Evolutionary conservation across 2,888 invertebrate genomes (phyloP).

Genomic region (Homarus gammarus): DNA sequence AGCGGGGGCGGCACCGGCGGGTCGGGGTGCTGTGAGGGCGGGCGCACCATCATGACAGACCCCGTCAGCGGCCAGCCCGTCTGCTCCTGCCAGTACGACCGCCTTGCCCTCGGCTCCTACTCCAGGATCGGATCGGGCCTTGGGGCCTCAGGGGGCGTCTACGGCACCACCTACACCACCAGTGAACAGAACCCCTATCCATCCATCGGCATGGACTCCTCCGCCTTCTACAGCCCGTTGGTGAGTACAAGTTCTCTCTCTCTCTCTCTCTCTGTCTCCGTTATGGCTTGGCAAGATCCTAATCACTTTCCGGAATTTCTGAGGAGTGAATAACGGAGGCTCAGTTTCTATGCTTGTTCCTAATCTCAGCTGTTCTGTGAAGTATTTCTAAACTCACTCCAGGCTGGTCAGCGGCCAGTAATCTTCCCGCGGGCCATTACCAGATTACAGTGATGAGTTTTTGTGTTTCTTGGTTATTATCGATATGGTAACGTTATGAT

Average conservation of each 20-base stretch:
- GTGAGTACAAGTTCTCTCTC: constrained; percentile 53
- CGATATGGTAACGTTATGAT: too few relatives aligned
- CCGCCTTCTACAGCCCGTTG: constrained; percentile 84
- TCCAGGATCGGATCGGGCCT: constrained; percentile 83
- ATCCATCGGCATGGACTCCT: constrained; percentile 94
- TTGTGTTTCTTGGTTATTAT: too few relatives aligned
- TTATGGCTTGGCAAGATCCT: not conserved
- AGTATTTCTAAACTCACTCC: too few relatives aligned
- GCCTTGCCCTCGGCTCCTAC: constrained; percentile 88
- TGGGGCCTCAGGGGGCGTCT: constrained; percentile 80
- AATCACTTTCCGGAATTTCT: too few relatives aligned
- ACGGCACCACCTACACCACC: constrained; percentile 90
- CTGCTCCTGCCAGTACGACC: constrained; percentile 95
- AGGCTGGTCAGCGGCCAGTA: too few relatives aligned
- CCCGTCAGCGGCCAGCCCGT: constrained; percentile 95
- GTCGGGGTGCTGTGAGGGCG: constrained; percentile 90
- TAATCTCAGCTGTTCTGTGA: too few relatives aligned
- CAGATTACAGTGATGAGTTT: too few relatives aligned
- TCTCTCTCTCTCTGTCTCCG: constrained; percentile 13
- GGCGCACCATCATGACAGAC: constrained; percentile 94
- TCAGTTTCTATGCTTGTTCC: too few relatives aligned
- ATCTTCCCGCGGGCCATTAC: too few relatives aligned
- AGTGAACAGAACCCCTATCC: constrained; percentile 95
- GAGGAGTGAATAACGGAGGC: too few relatives aligned
- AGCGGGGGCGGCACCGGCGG: constrained; percentile 67